Conservation (phyloP, 2,888 invertebrate species). For the Archips crataeganus region DNA sequence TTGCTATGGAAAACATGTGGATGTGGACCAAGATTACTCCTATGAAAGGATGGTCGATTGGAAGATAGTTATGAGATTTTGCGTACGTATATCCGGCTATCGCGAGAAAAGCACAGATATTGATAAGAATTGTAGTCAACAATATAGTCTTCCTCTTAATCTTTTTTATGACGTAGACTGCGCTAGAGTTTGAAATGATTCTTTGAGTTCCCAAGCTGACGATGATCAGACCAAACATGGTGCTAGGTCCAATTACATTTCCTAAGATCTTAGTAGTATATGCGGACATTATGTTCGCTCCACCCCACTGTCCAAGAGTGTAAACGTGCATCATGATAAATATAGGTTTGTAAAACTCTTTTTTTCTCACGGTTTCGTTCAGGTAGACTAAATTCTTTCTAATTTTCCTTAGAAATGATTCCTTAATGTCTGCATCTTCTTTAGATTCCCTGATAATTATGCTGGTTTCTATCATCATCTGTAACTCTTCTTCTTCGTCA, state of each 20-base stretch:
- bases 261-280: conserved; percentile 66
- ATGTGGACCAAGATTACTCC: conserved; percentile 64
- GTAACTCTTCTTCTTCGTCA: conserved; percentile 70
- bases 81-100: conserved; percentile 63
- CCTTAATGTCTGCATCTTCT: conserved; percentile 50
- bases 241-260: conserved; percentile 60
- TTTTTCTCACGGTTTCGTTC: conserved; percentile 58
- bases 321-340: conserved; percentile 70
- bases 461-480: conserved; percentile 69
- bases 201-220: conserved; percentile 69
- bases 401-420: conserved; percentile 53
- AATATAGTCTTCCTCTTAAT: conserved; percentile 69
- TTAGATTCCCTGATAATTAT: conserved; percentile 58
- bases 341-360: conserved; percentile 67
- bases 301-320: conserved; percentile 67
- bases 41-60: conserved; percentile 59
- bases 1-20: conserved; percentile 82
- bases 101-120: conserved; percentile 58
- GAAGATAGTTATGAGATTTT: conserved; percentile 53
- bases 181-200: conserved; percentile 64
- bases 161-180: conserved; percentile 70
- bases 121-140: conserved; percentile 59
- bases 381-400: conserved; percentile 55
- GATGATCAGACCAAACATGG: conserved; percentile 62
- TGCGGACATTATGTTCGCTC: conserved; percentile 64